Evolutionary conservation across 2,888 invertebrate genomes (phyloP).

Genomic region (Pachliopta kotzebuea): DNA sequence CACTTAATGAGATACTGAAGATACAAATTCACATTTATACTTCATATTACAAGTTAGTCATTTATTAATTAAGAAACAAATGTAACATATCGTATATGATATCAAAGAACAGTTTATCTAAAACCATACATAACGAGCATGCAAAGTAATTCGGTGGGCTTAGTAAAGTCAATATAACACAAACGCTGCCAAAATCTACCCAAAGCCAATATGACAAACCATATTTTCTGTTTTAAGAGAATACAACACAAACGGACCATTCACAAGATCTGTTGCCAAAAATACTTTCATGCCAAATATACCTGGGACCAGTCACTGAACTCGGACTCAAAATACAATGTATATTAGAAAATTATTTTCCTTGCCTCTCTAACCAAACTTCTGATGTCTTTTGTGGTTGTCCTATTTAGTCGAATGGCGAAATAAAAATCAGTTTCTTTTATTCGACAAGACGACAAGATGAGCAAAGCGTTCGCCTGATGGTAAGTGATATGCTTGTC

Average conservation of each 20-base stretch:
- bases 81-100: neutral
- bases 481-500: too few relatives aligned
- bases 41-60: too few relatives aligned
- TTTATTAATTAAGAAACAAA: neutral
- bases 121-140: neutral
- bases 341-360: slow-evolving; percentile 11
- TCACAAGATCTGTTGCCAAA: slow-evolving; percentile 27
- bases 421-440: neutral
- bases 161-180: slow-evolving; percentile 11
- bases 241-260: slow-evolving; percentile 22
- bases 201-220: slow-evolving; percentile 3
- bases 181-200: slow-evolving; percentile 11
- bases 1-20: too few relatives aligned
- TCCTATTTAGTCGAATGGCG: neutral
- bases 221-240: slow-evolving; percentile 21
- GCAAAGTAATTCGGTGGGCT: slow-evolving; percentile 5
- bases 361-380: slow-evolving; percentile 6
- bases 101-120: neutral
- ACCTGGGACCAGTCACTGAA: slow-evolving; percentile 26
- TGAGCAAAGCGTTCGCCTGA: too few relatives aligned
- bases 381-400: neutral
- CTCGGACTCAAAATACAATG: slow-evolving; percentile 10
- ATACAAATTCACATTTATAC: too few relatives aligned
- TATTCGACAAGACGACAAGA: too few relatives aligned
- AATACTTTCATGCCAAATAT: slow-evolving; percentile 27